These are phyloP conservation scores for Orchestes rusci DNA, from an alignment of 2,888 invertebrate genomes.

Conservation along the genomic window DNA sequence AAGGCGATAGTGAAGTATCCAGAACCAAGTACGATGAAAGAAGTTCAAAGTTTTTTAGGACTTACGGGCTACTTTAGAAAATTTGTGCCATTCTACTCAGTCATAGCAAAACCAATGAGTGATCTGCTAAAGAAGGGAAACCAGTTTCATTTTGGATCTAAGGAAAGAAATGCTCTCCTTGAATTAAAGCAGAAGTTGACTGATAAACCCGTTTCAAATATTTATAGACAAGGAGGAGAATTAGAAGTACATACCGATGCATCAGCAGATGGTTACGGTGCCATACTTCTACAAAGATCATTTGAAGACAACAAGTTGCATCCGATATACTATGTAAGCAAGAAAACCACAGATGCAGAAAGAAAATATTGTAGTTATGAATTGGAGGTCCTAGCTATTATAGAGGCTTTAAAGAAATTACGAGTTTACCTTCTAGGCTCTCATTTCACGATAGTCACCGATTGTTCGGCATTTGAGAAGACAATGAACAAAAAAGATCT, in stretches of 20 bases:
- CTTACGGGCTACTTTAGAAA: conserved; percentile 37
- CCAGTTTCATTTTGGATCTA: conserved; percentile 19
- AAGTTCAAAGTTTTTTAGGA: conserved; percentile 34
- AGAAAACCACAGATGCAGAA: conserved; percentile 32
- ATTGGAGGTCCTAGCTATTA: conserved; percentile 34
- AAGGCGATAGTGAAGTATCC: conserved; percentile 29
- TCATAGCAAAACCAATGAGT: conserved; percentile 34
- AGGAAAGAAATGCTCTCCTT: conserved; percentile 18
- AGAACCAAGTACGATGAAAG: conserved; percentile 27
- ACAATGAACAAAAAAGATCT: conserved; percentile 34
- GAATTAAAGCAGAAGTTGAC: conserved; percentile 20
- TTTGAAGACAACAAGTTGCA: conserved; percentile 28
- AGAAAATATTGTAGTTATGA: conserved; percentile 35
- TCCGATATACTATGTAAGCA: conserved; percentile 33
- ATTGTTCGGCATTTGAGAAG: conserved; percentile 23
- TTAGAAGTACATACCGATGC: conserved; percentile 30
- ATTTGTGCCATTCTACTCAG: conserved; percentile 33
- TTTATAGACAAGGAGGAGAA: conserved; percentile 18
- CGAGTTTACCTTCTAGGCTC: conserved; percentile 32
- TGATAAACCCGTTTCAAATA: conserved; percentile 21
- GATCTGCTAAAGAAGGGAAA: conserved; percentile 29
- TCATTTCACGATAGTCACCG: conserved; percentile 21
- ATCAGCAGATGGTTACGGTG: conserved; percentile 30
- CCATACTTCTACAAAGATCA: conserved; percentile 30
- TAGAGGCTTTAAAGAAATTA: conserved; percentile 29